Conservation (phyloP, 2,888 invertebrate genomes). For the Drosophila monieri region DNA sequence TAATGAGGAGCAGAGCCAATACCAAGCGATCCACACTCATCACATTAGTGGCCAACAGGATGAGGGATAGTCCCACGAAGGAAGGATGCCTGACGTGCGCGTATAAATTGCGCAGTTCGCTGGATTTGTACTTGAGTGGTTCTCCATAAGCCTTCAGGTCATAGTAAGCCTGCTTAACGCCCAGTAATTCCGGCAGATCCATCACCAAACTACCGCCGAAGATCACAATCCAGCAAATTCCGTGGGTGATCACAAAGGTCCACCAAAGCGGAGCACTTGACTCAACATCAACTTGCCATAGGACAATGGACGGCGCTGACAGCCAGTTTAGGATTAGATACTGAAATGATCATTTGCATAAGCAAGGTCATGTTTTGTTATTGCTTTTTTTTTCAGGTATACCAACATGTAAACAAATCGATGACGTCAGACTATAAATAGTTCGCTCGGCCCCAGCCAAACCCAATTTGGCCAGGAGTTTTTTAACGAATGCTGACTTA, state of each 20-base stretch:
- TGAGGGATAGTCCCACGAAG: slow-evolving; percentile 85
- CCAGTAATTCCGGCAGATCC: slow-evolving; percentile 87
- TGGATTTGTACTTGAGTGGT: slow-evolving; percentile 85
- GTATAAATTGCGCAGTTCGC: slow-evolving; percentile 85
- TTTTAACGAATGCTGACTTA: slow-evolving; percentile 84
- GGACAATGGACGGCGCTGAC: slow-evolving; percentile 83
- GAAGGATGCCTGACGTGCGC: slow-evolving; percentile 87
- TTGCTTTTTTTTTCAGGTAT: slow-evolving; percentile 2
- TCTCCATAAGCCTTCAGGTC: slow-evolving; percentile 85
- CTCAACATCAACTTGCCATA: slow-evolving; percentile 86
- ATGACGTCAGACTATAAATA: slow-evolving; percentile 85
- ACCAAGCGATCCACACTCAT: slow-evolving; percentile 87
- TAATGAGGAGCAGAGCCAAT: slow-evolving; percentile 85
- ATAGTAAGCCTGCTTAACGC: slow-evolving; percentile 87
- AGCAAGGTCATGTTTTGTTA: slow-evolving; percentile 2
- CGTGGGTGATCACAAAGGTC: slow-evolving; percentile 85
- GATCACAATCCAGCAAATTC: slow-evolving; percentile 86
- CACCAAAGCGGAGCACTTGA: slow-evolving; percentile 84
- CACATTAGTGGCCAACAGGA: slow-evolving; percentile 86
- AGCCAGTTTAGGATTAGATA: slow-evolving; percentile 85
- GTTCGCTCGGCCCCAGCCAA: slow-evolving; percentile 84
- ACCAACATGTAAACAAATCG: slow-evolving; percentile 84
- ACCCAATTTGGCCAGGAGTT: slow-evolving; percentile 82
- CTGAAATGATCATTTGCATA: slow-evolving; percentile 72
- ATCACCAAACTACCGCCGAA: slow-evolving; percentile 87